Percentiles rank a stretch among this genome's conserved stretches.
Conservation (phyloP, 2,113 vertebrate species). For the Zosterops borbonicus region DNA sequence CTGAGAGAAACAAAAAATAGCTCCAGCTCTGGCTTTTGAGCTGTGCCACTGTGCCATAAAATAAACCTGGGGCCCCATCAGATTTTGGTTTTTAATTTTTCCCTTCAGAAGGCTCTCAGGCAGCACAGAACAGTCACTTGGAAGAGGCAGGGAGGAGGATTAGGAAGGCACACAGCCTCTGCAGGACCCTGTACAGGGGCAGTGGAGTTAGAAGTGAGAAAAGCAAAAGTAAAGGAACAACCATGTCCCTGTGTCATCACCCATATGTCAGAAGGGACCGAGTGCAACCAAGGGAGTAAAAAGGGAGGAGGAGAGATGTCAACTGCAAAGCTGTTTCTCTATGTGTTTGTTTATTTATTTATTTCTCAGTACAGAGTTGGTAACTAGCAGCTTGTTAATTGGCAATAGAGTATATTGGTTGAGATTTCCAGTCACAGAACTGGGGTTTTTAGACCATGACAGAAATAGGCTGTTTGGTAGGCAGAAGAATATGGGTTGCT, state of each 20-base stretch:
- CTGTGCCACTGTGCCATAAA: neutral
- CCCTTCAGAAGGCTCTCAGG: neutral
- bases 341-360: neutral
- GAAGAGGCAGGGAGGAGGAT: neutral
- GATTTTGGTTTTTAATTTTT: neutral
- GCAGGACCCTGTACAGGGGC: neutral
- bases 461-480: neutral
- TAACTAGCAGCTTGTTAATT: neutral
- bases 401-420: neutral
- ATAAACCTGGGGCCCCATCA: neutral
- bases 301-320: neutral
- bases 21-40: neutral
- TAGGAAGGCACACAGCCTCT: rapidly evolving
- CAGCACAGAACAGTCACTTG: neutral
- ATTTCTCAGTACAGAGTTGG: neutral
- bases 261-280: rapidly evolving
- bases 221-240: neutral
- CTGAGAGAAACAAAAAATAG: neutral
- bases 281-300: neutral
- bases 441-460: rapidly evolving
- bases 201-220: neutral
- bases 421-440: neutral
- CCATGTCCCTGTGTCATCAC: neutral
- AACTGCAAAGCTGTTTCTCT: neutral
- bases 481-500: neutral